Conservation (phyloP, 2,888 invertebrate species). For the Orthosia gracilis region DNA sequence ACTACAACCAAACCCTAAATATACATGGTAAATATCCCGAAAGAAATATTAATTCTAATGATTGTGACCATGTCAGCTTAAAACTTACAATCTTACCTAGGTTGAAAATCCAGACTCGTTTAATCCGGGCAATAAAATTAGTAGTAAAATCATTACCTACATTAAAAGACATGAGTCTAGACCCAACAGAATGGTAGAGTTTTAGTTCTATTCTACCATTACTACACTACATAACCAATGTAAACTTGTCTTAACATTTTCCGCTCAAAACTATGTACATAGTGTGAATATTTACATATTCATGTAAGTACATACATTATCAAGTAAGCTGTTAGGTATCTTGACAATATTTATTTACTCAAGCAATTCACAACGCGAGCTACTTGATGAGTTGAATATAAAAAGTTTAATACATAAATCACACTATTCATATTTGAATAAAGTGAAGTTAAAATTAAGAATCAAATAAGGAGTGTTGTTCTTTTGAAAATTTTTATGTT, state of each 20-base stretch:
- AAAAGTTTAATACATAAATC: background rate
- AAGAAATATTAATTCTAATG: no score
- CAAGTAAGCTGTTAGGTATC: slow-evolving; percentile 1
- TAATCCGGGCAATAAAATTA: background rate
- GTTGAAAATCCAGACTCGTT: background rate
- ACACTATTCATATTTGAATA: background rate
- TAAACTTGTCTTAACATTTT: slow-evolving; percentile 13
- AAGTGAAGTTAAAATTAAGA: background rate
- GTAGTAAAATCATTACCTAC: background rate
- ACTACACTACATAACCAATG: background rate
- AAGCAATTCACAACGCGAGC: slow-evolving; percentile 10
- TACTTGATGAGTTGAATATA: slow-evolving; percentile 10
- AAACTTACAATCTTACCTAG: no score
- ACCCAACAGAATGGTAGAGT: background rate
- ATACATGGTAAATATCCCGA: no score
- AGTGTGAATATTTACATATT: slow-evolving; percentile 36
- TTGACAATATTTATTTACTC: slow-evolving; percentile 29
- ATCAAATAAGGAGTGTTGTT: background rate
- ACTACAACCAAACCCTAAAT: no score
- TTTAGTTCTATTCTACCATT: background rate
- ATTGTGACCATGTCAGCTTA: no score
- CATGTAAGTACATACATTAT: slow-evolving; percentile 16
- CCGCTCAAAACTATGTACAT: slow-evolving; percentile 1
- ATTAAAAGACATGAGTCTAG: no score
- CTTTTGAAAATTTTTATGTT: background rate